Percentiles rank a stretch among this genome's conserved stretches.
These are phyloP conservation scores for Melipona quadrifasciata DNA, from an alignment of 1,140 invertebrate genomes.

Conservation along the genomic window DNA sequence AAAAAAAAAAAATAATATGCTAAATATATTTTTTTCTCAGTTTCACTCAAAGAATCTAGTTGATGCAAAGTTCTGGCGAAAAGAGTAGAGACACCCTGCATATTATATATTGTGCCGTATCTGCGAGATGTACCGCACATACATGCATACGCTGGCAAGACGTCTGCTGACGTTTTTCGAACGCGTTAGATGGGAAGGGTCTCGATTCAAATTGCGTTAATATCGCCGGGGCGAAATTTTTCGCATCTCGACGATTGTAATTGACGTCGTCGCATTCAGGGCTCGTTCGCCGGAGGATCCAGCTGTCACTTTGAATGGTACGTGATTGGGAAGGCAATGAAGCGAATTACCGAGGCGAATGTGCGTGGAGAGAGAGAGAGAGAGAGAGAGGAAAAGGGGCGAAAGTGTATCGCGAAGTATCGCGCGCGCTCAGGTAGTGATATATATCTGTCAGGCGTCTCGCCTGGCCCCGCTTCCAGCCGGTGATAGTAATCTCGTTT, in stretches of 20 bases:
- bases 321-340: constrained; percentile 73
- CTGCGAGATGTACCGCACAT: background rate
- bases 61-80: too few species aligned
- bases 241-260: constrained; percentile 64
- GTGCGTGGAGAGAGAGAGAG: constrained; percentile 42
- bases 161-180: constrained; percentile 44
- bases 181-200: background rate
- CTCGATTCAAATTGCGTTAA: constrained; percentile 58
- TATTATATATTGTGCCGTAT: too few species aligned
- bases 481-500: constrained; percentile 49
- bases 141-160: constrained; percentile 5
- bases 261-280: constrained; percentile 65
- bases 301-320: constrained; percentile 72
- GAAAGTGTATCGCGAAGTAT: constrained; percentile 65
- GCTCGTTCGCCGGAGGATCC: constrained; percentile 60
- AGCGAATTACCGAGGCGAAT: constrained; percentile 66
- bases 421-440: constrained; percentile 54
- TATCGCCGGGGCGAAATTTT: constrained; percentile 61
- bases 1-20: too few species aligned
- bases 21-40: too few species aligned
- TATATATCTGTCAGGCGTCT: background rate
- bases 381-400: constrained; percentile 21
- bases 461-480: background rate
- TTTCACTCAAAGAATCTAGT: too few species aligned
- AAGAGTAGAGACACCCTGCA: too few species aligned